Evolutionary conservation across 2,797 vertebrate genomes (phyloP).

Genomic region (Ficedula albicollis): DNA sequence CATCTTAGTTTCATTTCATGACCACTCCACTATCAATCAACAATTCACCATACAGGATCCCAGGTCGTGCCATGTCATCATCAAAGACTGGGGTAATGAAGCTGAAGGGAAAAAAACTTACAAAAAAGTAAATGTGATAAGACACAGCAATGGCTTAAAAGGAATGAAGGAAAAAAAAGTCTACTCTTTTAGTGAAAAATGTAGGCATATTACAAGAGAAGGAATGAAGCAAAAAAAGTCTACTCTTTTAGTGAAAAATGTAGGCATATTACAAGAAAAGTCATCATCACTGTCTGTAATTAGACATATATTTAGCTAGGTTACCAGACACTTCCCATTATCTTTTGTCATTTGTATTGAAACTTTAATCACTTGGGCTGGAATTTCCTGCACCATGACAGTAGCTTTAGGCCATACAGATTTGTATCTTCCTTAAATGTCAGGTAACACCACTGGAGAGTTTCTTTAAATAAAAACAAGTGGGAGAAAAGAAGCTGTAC

Average conservation of each 20-base stretch:
- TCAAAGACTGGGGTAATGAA: background rate
- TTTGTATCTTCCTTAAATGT: background rate
- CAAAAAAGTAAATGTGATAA: background rate
- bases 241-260: background rate
- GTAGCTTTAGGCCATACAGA: background rate
- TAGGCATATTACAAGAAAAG: background rate
- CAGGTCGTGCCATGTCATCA: background rate
- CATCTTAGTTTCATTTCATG: background rate
- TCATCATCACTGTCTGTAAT: background rate
- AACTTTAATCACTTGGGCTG: conserved; percentile 1
- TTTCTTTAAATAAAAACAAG: background rate
- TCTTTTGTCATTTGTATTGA: conserved; percentile 17
- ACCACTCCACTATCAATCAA: background rate
- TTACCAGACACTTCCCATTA: conserved; percentile 19
- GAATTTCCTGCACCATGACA: background rate
- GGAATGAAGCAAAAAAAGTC: background rate
- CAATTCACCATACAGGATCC: background rate
- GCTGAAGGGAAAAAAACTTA: background rate
- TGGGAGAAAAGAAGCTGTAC: background rate
- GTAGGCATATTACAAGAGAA: background rate
- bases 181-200: background rate
- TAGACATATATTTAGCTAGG: conserved; percentile 10
- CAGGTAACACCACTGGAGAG: background rate
- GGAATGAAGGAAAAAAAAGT: background rate
- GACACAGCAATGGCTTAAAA: background rate